Conservation (phyloP, 1,140 invertebrate species). For the Pemphigus obesinymphae region DNA sequence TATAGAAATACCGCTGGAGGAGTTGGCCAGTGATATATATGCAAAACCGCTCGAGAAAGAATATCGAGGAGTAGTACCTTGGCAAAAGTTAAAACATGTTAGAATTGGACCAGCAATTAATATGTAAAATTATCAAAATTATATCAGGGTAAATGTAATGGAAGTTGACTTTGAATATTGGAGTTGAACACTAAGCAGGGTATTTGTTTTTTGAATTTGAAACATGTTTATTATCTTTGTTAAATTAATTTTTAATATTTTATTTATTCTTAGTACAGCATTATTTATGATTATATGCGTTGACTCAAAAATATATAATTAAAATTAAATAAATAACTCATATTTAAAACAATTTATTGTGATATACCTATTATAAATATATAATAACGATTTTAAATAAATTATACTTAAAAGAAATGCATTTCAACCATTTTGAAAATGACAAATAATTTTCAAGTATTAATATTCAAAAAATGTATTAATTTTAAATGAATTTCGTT, state of each 20-base stretch:
- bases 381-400: too few relatives aligned
- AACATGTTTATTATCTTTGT: neutral
- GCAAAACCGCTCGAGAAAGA: slow-evolving; percentile 60
- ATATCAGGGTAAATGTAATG: neutral
- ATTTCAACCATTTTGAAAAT: too few relatives aligned
- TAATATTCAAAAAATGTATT: too few relatives aligned
- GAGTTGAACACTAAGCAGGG: neutral
- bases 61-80: slow-evolving; percentile 60
- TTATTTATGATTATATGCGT: neutral
- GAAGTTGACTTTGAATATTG: neutral
- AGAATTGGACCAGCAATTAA: slow-evolving; percentile 57
- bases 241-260: neutral
- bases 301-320: neutral
- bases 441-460: too few relatives aligned
- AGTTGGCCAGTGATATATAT: slow-evolving; percentile 86
- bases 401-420: too few relatives aligned
- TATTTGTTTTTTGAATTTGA: neutral
- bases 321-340: neutral
- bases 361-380: too few relatives aligned
- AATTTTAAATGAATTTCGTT: neutral
- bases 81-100: slow-evolving; percentile 54
- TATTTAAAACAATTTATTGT: too few relatives aligned
- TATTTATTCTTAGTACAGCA: neutral
- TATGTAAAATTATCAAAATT: neutral
- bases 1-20: slow-evolving; percentile 72